Conservation (phyloP, 2,113 vertebrate genomes). For the Willisornis vidua region DNA sequence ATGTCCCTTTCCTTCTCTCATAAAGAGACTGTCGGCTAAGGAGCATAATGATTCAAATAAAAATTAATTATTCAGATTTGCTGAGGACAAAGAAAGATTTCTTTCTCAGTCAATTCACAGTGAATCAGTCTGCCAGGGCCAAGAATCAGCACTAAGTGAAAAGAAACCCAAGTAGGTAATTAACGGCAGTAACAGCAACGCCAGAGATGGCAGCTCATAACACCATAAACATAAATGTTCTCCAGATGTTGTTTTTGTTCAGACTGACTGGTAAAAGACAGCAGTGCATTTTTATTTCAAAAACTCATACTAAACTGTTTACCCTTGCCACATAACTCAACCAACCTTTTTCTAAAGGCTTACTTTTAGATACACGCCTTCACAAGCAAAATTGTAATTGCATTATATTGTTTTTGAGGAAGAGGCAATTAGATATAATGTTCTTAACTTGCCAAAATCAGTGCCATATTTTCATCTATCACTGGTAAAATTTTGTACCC, state of each 20-base stretch:
- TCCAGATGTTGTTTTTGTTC: not conserved
- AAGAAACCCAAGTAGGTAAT: not conserved
- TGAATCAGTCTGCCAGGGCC: not conserved
- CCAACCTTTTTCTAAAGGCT: not conserved
- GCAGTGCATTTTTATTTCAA: not conserved
- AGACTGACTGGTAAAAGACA: not conserved
- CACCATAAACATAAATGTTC: not conserved
- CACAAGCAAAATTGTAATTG: not conserved
- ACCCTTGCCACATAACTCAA: not conserved
- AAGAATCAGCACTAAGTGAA: conserved; percentile 11
- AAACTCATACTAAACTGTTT: not conserved
- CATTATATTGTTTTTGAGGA: not conserved
- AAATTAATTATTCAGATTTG: conserved; percentile 42
- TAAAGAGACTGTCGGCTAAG: not conserved
- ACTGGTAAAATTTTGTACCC: not conserved
- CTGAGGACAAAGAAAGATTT: conserved; percentile 28
- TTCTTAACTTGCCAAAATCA: not conserved
- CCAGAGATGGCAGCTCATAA: not conserved
- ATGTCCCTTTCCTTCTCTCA: conserved; percentile 16
- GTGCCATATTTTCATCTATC: not conserved
- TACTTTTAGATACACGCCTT: not conserved
- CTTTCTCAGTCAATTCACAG: not conserved
- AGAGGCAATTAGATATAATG: not conserved
- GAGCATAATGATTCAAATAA: conserved; percentile 11
- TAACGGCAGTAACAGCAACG: not conserved